A percentile compares a stretch with the other conserved stretches of the same genome.
Conservation (phyloP, 1,140 invertebrate genomes). For the Drosophila chauvacae region DNA sequence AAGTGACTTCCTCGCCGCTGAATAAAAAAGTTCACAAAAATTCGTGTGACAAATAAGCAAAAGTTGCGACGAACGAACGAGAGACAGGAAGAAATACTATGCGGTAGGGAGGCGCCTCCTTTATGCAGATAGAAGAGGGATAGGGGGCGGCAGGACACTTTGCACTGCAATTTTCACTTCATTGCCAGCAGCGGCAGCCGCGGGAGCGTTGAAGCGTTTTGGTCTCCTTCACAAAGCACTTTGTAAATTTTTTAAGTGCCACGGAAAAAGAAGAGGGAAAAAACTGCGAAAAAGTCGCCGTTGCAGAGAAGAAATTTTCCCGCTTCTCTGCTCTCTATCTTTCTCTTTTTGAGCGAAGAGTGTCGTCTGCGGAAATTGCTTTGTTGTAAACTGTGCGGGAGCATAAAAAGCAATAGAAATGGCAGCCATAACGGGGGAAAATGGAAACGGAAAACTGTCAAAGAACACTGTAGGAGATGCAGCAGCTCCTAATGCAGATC, state of each 20-base stretch:
- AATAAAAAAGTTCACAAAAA: conserved; percentile 42
- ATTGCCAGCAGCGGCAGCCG: conserved; percentile 60
- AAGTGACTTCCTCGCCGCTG: conserved; percentile 62
- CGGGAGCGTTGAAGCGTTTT: conserved; percentile 61
- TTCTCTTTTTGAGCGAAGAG: conserved; percentile 39
- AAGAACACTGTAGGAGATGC: conserved; percentile 30
- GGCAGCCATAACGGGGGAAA: conserved; percentile 38
- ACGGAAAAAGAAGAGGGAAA: conserved; percentile 43
- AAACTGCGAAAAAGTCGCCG: conserved; percentile 2
- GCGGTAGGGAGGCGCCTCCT: neutral
- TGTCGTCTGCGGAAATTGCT: conserved; percentile 64
- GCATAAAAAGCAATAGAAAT: conserved; percentile 55
- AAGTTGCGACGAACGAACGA: conserved; percentile 53
- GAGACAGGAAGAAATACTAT: conserved; percentile 4
- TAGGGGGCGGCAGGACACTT: conserved; percentile 59
- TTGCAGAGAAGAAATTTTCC: conserved; percentile 5
- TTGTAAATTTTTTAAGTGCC: conserved; percentile 82
- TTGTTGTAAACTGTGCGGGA: conserved; percentile 57
- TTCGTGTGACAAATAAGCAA: conserved; percentile 78
- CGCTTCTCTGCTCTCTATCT: neutral
- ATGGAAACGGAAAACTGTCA: conserved; percentile 40
- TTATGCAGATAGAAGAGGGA: neutral
- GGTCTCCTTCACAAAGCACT: conserved; percentile 74
- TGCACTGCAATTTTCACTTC: conserved; percentile 80
- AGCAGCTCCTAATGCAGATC: conserved; percentile 8